These are phyloP conservation scores for Strigamia crassipes DNA, from an alignment of 2,888 invertebrate genomes.

Conservation along the genomic window DNA sequence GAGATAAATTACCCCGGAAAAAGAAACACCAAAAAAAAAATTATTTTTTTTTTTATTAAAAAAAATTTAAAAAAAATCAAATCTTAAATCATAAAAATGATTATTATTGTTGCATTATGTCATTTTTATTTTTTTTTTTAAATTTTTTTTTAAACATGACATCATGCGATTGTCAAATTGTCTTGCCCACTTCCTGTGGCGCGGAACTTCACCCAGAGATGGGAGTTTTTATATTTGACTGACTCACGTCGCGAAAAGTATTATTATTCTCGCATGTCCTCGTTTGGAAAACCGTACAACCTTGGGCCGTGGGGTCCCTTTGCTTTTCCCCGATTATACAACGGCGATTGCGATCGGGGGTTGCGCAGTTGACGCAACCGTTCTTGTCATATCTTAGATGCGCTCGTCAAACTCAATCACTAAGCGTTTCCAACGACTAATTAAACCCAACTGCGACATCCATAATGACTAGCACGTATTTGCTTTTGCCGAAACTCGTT, in stretches of 20 bases:
- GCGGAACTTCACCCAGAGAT: background rate
- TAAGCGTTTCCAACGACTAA: too few relatives aligned
- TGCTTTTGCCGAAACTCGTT: too few relatives aligned
- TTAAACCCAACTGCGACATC: too few relatives aligned
- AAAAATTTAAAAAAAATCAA: too few relatives aligned
- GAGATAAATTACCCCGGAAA: constrained; percentile 25
- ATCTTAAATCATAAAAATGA: too few relatives aligned
- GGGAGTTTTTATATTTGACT: constrained; percentile 17
- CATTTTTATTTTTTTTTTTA: too few relatives aligned
- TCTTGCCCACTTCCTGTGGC: constrained; percentile 6
- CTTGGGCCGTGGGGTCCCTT: background rate
- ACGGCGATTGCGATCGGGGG: background rate
- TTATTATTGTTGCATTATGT: too few relatives aligned
- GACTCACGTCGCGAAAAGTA: background rate
- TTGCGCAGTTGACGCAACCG: background rate
- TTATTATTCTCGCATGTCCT: constrained; percentile 20
- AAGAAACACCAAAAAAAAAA: too few relatives aligned
- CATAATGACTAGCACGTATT: too few relatives aligned
- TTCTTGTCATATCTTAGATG: background rate
- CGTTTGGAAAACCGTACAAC: background rate
- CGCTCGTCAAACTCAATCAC: too few relatives aligned
- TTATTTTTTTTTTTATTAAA: too few relatives aligned
- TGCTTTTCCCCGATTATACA: background rate
- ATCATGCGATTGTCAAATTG: background rate
- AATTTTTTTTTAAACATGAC: too few relatives aligned